phyloP scores from a whole-genome alignment of 2,888 invertebrate species.

The Sphaerophoria rueppellii region DNA sequence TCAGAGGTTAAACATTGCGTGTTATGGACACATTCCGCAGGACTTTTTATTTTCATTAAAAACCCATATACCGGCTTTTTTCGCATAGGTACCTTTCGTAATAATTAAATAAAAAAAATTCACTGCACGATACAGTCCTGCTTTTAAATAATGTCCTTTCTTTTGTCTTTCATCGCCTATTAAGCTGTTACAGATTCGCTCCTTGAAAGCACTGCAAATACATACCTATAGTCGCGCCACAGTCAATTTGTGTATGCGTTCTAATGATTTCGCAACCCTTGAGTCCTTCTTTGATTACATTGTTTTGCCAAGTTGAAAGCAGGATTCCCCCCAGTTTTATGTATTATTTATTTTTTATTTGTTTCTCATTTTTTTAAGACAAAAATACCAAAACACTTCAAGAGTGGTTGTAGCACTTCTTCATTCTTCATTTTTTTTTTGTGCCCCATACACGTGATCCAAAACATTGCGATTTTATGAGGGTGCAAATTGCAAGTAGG shows the following conservation, averaged over 20 bases:
- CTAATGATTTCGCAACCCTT: conserved; percentile 58
- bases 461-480: conserved; percentile 47
- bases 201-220: conserved; percentile 42
- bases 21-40: conserved; percentile 10
- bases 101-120: neutral
- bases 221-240: neutral
- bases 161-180: conserved; percentile 18
- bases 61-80: neutral
- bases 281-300: conserved; percentile 57
- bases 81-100: neutral
- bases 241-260: conserved; percentile 4
- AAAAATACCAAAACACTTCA: conserved; percentile 60
- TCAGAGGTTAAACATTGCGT: conserved; percentile 32
- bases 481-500: conserved; percentile 54
- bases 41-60: neutral
- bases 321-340: conserved; percentile 25
- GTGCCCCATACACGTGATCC: conserved; percentile 36
- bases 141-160: conserved; percentile 23
- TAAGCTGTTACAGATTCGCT: conserved; percentile 24
- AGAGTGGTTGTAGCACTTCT: conserved; percentile 59
- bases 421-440: neutral
- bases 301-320: conserved; percentile 56
- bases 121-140: conserved; percentile 14
- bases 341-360: conserved; percentile 9
- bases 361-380: neutral